Conservation (phyloP, 1,140 invertebrate species). For the Trialeurodes vaporariorum region DNA sequence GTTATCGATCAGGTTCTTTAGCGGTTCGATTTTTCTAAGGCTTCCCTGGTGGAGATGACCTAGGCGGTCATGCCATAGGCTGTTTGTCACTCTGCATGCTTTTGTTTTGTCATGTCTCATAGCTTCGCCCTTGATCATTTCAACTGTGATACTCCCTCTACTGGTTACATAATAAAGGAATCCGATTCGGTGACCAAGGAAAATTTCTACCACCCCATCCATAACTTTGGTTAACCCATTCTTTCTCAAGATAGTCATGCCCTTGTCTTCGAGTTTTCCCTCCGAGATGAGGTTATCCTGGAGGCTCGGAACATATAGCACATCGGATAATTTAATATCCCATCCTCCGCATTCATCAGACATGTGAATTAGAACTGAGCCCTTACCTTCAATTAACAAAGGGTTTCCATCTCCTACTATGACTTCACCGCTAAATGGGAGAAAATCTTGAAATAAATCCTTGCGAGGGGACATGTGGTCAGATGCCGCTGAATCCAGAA, state of each 20-base stretch:
- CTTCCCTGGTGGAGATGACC: not conserved
- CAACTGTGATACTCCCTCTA: not conserved
- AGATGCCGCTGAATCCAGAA: not conserved
- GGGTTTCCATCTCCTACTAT: not conserved
- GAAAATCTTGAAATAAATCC: not conserved
- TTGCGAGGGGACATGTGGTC: not conserved
- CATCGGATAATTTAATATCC: slow-evolving; percentile 2
- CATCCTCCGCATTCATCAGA: slow-evolving; percentile 4
- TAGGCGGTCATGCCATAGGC: not conserved
- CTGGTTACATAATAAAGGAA: not conserved
- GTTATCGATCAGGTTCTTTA: not conserved
- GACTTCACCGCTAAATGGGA: not conserved
- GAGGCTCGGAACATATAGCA: not conserved
- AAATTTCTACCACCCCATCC: not conserved
- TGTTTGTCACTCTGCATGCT: not conserved
- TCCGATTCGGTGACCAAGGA: not conserved
- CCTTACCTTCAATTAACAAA: not conserved
- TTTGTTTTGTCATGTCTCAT: not conserved
- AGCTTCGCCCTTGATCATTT: not conserved
- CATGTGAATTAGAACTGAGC: not conserved
- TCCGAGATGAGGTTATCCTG: slow-evolving; percentile 8
- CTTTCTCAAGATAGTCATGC: slow-evolving; percentile 2
- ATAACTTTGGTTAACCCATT: not conserved
- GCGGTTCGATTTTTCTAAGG: not conserved
- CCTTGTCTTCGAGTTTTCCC: slow-evolving; percentile 3